Evolutionary conservation across 2,113 vertebrate species (phyloP), one percentile per base, ranked within the genome.

Genomic region (Pelodiscus sinensis): DNA sequence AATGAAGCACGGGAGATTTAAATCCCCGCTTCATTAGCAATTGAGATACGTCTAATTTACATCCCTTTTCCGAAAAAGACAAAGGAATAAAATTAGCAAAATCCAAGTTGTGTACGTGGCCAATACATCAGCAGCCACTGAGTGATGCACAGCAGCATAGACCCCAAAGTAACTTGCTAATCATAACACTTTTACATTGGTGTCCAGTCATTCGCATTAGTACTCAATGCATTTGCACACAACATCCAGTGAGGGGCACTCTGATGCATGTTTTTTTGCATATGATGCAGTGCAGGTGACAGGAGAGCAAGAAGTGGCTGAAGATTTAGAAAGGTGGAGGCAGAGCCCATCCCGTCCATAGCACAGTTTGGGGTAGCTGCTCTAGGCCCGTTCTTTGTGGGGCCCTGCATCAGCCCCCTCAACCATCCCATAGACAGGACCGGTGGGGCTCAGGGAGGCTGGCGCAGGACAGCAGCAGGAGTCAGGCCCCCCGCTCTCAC

Each of bases 161-260:
- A 73, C 86, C 87, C 25, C 83, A 91, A 91, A 88, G 62, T 50
- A 84, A 81, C 50, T 81, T 95, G 54, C 38, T 73, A 35, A 8
- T 82, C 60, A 51, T 44, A 75, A 22, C 58, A 85, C 80, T 29
- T 44, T 0, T 0, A 60, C 87, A 79, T 50, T 68, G n/a, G 35
- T 35, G n/a, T 35, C 31, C 65, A 68, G 65, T 21, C 2, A 8
- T 19, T 68, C 31, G 10, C 65, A 4, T 21, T 68, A 18, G 31
- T 68, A 29, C 31, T n/a, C n/a, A 16, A 35, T 35, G 65, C n/a
- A 4, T 16, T n/a, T 68, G 19, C 16, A 68, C 15, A 68, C n/a
- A 68, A 21, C 18, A 35, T 68, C 65, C 31, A 68, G 8, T 15
- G 29, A n/a, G 62, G 15, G 62, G 29, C 62, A 65, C 62, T 29